Conservation (phyloP, 2,888 invertebrate species). For the Sabatieria punctata region DNA sequence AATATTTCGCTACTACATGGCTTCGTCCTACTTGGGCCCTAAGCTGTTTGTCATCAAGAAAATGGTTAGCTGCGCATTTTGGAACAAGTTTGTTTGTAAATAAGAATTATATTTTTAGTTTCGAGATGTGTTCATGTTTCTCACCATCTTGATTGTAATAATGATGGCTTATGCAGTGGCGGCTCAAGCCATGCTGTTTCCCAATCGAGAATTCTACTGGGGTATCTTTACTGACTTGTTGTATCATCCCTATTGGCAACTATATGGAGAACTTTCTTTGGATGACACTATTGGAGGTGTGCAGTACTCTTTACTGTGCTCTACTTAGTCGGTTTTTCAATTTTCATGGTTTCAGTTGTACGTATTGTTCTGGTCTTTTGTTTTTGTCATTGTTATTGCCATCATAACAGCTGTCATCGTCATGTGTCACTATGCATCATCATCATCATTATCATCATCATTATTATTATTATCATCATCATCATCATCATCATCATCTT, state of each 20-base stretch:
- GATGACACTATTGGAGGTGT: conserved; percentile 18
- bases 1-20: conserved; percentile 32
- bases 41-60: conserved; percentile 35
- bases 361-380: not conserved
- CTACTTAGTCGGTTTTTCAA: too few relatives aligned
- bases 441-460: conserved; percentile 32
- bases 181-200: conserved; percentile 32
- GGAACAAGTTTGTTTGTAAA: conserved; percentile 1
- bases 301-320: too few relatives aligned
- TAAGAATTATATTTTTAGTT: conserved; percentile 21
- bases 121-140: conserved; percentile 31
- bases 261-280: conserved; percentile 35
- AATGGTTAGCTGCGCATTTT: conserved; percentile 29
- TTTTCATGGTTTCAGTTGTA: too few relatives aligned
- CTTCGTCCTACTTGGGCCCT: conserved; percentile 33
- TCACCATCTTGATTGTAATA: conserved; percentile 34
- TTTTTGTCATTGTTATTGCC: conserved; percentile 12
- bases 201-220: conserved; percentile 21
- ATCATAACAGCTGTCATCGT: conserved; percentile 10
- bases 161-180: conserved; percentile 35
- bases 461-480: conserved; percentile 11
- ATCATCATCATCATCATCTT: conserved; percentile 16
- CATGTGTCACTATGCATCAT: conserved; percentile 20
- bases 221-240: conserved; percentile 31
- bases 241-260: conserved; percentile 35